Base-by-base conservation (phyloP, 1,140 invertebrate genomes). In the Hylaeus anthracinus region DNA sequence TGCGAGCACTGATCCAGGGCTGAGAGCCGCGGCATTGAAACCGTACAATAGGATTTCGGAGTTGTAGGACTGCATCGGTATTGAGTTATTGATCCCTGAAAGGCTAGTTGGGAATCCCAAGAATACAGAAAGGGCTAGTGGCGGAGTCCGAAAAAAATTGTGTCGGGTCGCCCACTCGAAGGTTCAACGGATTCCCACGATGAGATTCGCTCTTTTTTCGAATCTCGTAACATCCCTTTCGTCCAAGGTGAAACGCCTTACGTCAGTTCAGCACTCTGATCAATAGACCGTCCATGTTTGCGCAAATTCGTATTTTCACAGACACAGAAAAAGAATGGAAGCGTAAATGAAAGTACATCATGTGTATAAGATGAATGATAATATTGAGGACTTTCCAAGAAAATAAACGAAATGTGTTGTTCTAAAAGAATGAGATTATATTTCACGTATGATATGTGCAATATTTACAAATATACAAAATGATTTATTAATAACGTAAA, bases 141-240 rank as follows among this genome's bases (percentile, higher is more conserved):
- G 66, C 60, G 55, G 69, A 82, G 81, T 72, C 14, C 37, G 61
- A 88, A 83, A 88, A 88, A 84, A 75, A 26, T 26, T 39, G 67
- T 76, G 81, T 61, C 63, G 72, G 74, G 26, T 78, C 64, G 64
- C 63, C 61, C 76, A 26, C 81, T 75, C 45, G 53, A 82, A 61
- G 74, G 83, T 72, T 72, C 83, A 90, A 89, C 87, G 85, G 89
- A 86, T 93, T 93, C 92, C 91, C 92, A 93, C 92, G 92, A 90
- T 56, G 55, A 10, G 63, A 65, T 45, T 60, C 10, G 5, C 14
- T 10, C 45, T 48, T 37, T 51, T 51, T 51, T 51, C 51, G 51
- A 1, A 39, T 41, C 73, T 4, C 12, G 45, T 0, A 2, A 14
- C 37, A 53, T 73, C 83, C 9, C 6, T 51, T 51, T 72, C 60